Conservation (phyloP, 2,888 invertebrate genomes). For the Girardia tigrina region DNA sequence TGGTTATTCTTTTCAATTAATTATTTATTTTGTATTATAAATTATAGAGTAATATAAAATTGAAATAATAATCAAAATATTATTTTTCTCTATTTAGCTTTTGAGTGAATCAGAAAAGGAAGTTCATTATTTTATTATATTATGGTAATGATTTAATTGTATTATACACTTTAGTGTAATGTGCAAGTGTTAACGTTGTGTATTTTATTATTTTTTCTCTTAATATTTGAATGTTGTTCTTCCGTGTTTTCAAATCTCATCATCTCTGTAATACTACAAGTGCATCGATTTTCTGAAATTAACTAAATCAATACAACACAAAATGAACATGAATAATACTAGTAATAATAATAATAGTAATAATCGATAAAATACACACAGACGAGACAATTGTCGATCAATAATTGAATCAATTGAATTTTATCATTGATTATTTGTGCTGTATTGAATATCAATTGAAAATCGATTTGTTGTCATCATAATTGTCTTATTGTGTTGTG, state of each 20-base stretch:
- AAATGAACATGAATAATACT: too few relatives aligned
- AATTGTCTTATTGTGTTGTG: constrained; percentile 23
- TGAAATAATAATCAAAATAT: neutral
- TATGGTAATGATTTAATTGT: neutral
- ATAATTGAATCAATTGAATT: constrained; percentile 15
- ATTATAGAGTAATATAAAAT: too few relatives aligned
- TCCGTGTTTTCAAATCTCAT: constrained; percentile 1
- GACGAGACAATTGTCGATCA: neutral
- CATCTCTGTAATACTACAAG: neutral
- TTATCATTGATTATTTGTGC: neutral
- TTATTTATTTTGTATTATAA: too few relatives aligned
- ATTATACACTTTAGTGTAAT: constrained; percentile 2
- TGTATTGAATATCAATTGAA: neutral
- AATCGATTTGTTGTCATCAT: constrained; percentile 12
- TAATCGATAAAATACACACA: constrained; percentile 13
- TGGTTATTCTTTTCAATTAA: too few relatives aligned
- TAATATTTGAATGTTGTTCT: too few relatives aligned
- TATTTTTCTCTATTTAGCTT: neutral
- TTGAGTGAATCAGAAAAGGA: neutral
- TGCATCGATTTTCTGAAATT: neutral
- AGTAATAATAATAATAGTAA: neutral
- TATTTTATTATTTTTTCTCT: neutral
- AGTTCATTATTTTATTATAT: neutral
- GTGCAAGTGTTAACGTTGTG: neutral
- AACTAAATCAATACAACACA: neutral